phyloP scores from a whole-genome alignment of 2,797 vertebrate genomes.

The Kryptopterus vitreolus region DNA sequence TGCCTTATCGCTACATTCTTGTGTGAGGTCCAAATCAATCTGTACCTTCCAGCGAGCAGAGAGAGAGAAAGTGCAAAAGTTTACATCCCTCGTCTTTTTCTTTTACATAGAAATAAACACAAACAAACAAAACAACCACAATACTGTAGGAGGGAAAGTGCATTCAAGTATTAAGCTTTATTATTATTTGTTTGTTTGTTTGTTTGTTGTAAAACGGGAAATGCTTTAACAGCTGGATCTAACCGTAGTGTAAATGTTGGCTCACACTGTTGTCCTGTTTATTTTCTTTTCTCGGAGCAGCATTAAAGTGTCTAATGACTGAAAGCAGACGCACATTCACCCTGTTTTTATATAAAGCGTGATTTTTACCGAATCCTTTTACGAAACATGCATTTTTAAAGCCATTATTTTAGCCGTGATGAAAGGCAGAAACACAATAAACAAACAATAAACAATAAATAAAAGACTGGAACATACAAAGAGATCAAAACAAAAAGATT shows the following conservation, averaged over 20 bases:
- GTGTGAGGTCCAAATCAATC: constrained; percentile 50
- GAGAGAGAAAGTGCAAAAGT: constrained; percentile 8
- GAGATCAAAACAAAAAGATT: no score
- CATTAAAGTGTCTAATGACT: not conserved
- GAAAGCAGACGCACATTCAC: not conserved
- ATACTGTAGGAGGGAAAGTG: no score
- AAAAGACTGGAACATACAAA: no score
- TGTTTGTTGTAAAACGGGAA: not conserved
- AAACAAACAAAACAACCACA: not conserved
- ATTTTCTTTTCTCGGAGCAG: not conserved
- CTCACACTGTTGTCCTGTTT: no score
- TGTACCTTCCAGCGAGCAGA: constrained; percentile 1
- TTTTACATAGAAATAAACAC: no score
- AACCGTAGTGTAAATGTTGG: not conserved
- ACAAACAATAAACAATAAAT: not conserved
- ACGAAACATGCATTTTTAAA: no score
- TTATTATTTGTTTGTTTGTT: no score
- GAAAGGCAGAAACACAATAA: not conserved
- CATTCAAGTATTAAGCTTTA: not conserved
- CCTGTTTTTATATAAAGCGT: not conserved
- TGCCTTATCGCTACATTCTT: constrained; percentile 50
- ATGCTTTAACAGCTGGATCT: not conserved
- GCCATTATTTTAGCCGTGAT: not conserved
- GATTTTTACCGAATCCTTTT: no score
- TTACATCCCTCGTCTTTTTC: not conserved